phyloP scores from a whole-genome alignment of 1,140 invertebrate genomes.

The Drosophila navojoa region DNA sequence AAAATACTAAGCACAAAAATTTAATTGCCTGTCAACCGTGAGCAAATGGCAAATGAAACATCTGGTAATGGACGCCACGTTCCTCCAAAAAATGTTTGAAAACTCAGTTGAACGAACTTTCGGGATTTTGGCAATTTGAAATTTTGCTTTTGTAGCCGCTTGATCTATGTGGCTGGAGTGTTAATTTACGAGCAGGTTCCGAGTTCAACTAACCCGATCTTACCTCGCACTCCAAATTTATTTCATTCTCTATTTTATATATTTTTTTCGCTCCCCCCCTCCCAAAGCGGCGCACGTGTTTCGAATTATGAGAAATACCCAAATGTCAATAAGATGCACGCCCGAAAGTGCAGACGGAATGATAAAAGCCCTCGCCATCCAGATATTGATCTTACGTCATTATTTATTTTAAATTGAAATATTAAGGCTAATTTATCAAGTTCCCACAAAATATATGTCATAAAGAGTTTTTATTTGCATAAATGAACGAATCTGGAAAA shows the following conservation, averaged over 20 bases:
- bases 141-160: slow-evolving; percentile 3
- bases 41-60: slow-evolving; percentile 31
- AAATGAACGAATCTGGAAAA: neutral
- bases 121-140: slow-evolving; percentile 6
- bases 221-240: slow-evolving; percentile 3
- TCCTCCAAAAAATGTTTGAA: slow-evolving; percentile 3
- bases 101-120: slow-evolving; percentile 27
- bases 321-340: slow-evolving; percentile 32
- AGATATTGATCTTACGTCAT: slow-evolving; percentile 3
- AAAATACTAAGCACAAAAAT: slow-evolving; percentile 3
- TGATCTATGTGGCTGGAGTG: slow-evolving; percentile 37
- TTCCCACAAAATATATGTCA: neutral
- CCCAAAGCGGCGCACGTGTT: slow-evolving; percentile 21
- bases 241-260: slow-evolving; percentile 1
- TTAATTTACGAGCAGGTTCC: slow-evolving; percentile 41
- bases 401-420: too few relatives aligned
- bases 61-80: slow-evolving; percentile 28
- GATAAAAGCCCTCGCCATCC: neutral
- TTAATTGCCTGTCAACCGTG: slow-evolving; percentile 31
- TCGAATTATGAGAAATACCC: slow-evolving; percentile 29
- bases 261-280: neutral
- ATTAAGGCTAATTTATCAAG: neutral
- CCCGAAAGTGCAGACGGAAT: slow-evolving; percentile 2
- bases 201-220: slow-evolving; percentile 26
- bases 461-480: neutral